phyloP scores from a whole-genome alignment of 2,797 vertebrate genomes.

The Epinephelus malabaricus region DNA sequence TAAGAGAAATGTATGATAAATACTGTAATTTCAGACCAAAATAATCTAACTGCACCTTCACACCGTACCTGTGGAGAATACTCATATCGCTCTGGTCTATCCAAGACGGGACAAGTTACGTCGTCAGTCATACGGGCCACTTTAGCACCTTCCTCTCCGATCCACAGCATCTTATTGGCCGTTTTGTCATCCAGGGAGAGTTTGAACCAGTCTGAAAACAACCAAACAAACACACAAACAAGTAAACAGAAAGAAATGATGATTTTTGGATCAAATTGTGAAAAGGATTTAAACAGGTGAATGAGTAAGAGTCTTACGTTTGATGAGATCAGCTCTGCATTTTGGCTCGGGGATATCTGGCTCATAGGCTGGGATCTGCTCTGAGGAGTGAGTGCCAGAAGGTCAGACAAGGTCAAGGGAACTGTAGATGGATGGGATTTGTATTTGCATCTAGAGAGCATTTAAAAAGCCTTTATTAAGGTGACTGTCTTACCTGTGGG shows the following conservation, averaged over 20 bases:
- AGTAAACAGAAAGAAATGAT: neutral
- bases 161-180: constrained; percentile 82
- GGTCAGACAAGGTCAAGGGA: neutral
- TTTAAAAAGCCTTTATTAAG: neutral
- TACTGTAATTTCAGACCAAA: neutral
- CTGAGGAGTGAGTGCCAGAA: constrained; percentile 50
- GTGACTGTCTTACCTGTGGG: constrained; percentile 50
- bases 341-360: constrained; percentile 77
- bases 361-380: constrained; percentile 71
- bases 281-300: neutral
- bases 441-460: neutral
- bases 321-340: constrained; percentile 79
- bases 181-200: constrained; percentile 81
- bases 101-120: constrained; percentile 77
- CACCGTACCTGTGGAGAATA: constrained; percentile 78
- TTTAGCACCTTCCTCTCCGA: constrained; percentile 73
- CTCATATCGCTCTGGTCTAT: constrained; percentile 80
- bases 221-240: neutral
- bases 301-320: constrained; percentile 55
- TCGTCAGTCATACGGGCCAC: constrained; percentile 76
- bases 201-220: constrained; percentile 70
- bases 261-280: neutral
- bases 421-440: neutral
- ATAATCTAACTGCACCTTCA: neutral
- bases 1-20: neutral